Conservation (phyloP, 2,888 invertebrate species). For the Thymelicus acteon region DNA sequence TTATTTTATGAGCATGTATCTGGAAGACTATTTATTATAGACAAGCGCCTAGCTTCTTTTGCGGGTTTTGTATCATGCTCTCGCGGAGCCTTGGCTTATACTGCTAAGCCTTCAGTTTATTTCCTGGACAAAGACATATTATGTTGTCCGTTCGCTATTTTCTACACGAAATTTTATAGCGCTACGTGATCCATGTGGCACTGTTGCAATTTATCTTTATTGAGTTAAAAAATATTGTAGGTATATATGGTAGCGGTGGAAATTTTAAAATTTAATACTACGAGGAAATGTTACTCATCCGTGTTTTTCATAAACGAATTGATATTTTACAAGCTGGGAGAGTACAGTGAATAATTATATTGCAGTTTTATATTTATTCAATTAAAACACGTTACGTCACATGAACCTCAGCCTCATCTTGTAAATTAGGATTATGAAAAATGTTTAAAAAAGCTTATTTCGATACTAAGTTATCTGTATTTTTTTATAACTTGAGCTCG, state of each 20-base stretch:
- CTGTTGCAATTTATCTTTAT: slow-evolving; percentile 19
- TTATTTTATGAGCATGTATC: slow-evolving; percentile 26
- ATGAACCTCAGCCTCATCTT: no score
- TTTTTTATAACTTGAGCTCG: no score
- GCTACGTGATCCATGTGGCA: slow-evolving; percentile 15
- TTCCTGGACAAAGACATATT: slow-evolving; percentile 38
- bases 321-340: no score
- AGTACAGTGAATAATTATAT: no score
- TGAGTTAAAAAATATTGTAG: slow-evolving; percentile 13
- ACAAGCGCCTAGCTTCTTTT: slow-evolving; percentile 25
- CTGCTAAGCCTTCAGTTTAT: slow-evolving; percentile 38
- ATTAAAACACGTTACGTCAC: no score
- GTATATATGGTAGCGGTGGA: not conserved
- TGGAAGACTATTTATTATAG: slow-evolving; percentile 27
- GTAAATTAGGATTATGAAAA: no score
- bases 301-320: no score
- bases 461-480: no score
- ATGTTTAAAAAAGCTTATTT: no score
- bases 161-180: slow-evolving; percentile 15
- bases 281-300: no score
- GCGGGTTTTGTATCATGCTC: slow-evolving; percentile 35
- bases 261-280: not conserved
- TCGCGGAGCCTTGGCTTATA: slow-evolving; percentile 33
- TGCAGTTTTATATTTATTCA: no score
- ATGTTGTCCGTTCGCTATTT: slow-evolving; percentile 20